These are phyloP conservation scores for Hiodon tergisus DNA, from an alignment of 2,113 vertebrate species.

Conservation along the genomic window DNA sequence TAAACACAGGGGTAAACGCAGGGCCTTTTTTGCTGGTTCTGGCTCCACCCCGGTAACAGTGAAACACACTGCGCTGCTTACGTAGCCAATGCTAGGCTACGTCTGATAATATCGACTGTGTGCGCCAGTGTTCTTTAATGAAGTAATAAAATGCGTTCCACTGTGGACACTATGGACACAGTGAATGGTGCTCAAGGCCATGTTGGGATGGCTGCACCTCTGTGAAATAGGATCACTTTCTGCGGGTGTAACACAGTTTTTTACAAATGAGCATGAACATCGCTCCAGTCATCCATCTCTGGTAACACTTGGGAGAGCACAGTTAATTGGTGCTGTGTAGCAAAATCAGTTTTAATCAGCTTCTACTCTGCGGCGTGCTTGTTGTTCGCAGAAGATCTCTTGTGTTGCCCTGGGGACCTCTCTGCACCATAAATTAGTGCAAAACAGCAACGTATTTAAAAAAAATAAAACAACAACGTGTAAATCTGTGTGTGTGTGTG, in stretches of 20 bases:
- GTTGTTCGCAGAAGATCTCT: slow-evolving; percentile 2
- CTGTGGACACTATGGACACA: neutral
- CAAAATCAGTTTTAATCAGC: slow-evolving; percentile 15
- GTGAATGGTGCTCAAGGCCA: neutral
- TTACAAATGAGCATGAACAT: neutral
- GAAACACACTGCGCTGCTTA: no score
- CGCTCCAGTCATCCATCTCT: slow-evolving; percentile 2
- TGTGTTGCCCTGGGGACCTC: neutral
- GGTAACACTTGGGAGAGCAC: neutral
- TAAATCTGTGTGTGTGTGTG: slow-evolving; percentile 1
- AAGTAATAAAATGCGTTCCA: neutral
- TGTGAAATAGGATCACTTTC: neutral
- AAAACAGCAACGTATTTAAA: neutral
- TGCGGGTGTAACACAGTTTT: neutral
- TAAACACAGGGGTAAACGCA: no score
- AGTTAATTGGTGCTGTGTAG: slow-evolving; percentile 11
- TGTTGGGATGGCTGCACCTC: neutral
- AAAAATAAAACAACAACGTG: neutral
- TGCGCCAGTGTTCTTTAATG: no score
- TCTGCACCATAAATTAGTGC: neutral
- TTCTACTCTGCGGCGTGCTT: neutral
- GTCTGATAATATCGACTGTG: no score
- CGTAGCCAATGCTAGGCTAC: no score
- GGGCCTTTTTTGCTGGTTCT: no score
- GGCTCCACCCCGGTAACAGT: no score